Evolutionary conservation across 2,113 vertebrate genomes (phyloP).

Genomic region (Apistogramma diplotaenia): DNA sequence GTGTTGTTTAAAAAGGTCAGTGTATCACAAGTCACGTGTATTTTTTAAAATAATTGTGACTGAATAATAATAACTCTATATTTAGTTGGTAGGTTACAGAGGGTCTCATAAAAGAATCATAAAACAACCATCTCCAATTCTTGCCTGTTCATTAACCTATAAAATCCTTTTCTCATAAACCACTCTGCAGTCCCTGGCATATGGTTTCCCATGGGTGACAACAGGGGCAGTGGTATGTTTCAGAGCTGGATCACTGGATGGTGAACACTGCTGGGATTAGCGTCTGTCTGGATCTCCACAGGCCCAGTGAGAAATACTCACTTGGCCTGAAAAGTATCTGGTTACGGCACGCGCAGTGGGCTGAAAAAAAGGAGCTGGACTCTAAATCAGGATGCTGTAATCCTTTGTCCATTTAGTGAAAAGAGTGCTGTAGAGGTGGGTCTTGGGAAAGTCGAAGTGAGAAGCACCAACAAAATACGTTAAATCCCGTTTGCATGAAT

Average conservation of each 20-base stretch:
- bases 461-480: not conserved
- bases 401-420: conserved; percentile 26
- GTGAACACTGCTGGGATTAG: not conserved
- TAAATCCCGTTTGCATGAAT: not conserved
- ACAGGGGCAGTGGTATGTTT: not conserved
- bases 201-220: not conserved
- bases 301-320: conserved; percentile 22
- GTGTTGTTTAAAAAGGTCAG: conserved; percentile 30
- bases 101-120: not conserved
- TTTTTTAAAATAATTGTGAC: not conserved
- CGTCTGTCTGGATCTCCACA: conserved; percentile 8
- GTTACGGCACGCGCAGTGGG: conserved; percentile 18
- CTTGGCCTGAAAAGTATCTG: conserved; percentile 4
- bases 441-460: not conserved
- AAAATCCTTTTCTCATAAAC: conserved; percentile 25
- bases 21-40: not conserved
- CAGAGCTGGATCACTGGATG: conserved; percentile 28
- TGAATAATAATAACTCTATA: not conserved
- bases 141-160: not conserved
- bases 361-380: not conserved
- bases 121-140: not conserved
- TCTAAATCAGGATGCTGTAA: conserved; percentile 60
- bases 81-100: not conserved
- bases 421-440: conserved; percentile 8
- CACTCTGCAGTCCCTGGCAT: not conserved